Evolutionary conservation across 2,888 invertebrate genomes (phyloP), one percentile per base, ranked within the genome.

Genomic region (Hydropsyche betteni): DNA sequence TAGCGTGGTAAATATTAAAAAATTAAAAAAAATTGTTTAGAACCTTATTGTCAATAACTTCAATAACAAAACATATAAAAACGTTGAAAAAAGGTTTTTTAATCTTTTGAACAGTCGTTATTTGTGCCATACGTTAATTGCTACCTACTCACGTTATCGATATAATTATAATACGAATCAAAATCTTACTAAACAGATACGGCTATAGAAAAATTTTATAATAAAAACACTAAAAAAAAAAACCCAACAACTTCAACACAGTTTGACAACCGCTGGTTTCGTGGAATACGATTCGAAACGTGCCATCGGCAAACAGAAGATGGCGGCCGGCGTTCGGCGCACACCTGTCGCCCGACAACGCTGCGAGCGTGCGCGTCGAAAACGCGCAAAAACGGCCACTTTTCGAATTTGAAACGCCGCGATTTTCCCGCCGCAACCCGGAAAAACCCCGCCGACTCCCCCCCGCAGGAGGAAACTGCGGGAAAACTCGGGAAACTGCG

Each of bases 291-390:
- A 44, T 36, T 36, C 64, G 64, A 64, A 64, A 8, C 64, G 34
- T 3, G 64, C n/a, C 34, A 24, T 58, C 58, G 24, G 24, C 58
- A 44, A 36, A 38, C 58, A 55, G 72, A 72, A 72, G 58, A 72
- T 72, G 72, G 72, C 72, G 72, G 38, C 72, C 38, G 14, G 38
- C 72, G 72, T 10, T 58, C 36, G 58, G 72, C 61, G 72, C 72
- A 58, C 72, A 72, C 72, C 72, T 72, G 72, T 36, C 72, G 38
- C 36, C 58, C 8, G 16, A 8, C 8, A 58, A 16, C 64, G 61
- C 51, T 51, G 53, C 53, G 14, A 53, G 14, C 53, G 12, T 14
- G 14, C 64, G 64, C 36, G 33, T 36, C 8, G 34, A 64, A 64
- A 33, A 12, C 58, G 58, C 58, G 16, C 24, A 8, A 55, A 55